These are phyloP conservation scores for Austrofundulus limnaeus DNA, from an alignment of 2,113 vertebrate genomes.

Conservation along the genomic window DNA sequence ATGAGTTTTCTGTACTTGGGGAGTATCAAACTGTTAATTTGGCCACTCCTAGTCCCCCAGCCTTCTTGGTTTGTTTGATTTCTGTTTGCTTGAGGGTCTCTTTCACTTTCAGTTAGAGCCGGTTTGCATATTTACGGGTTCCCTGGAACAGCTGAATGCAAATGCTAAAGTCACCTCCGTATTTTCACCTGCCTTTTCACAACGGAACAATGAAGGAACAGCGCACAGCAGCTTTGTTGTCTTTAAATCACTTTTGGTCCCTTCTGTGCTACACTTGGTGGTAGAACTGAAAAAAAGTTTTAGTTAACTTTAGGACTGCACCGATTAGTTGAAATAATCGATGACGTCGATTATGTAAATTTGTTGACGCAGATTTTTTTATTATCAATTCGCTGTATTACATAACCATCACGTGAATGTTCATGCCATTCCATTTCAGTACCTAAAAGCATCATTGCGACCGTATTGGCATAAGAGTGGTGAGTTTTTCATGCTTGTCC, in stretches of 20 bases:
- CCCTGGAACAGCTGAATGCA: neutral
- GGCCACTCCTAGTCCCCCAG: neutral
- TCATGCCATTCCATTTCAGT: too few relatives aligned
- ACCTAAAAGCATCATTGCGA: too few relatives aligned
- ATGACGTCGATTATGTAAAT: too few relatives aligned
- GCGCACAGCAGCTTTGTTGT: neutral
- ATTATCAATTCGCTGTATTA: too few relatives aligned
- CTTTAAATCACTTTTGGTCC: neutral
- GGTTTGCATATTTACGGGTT: too few relatives aligned
- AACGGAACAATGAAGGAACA: too few relatives aligned
- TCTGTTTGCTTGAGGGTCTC: neutral
- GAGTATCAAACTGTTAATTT: neutral
- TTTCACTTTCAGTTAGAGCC: neutral
- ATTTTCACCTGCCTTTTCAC: neutral
- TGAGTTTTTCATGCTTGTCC: too few relatives aligned
- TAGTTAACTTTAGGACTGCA: slow-evolving; percentile 25
- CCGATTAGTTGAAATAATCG: too few relatives aligned
- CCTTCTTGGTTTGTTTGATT: neutral
- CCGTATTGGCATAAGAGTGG: too few relatives aligned
- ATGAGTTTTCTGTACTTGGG: neutral
- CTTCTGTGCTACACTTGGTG: neutral
- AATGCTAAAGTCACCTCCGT: neutral
- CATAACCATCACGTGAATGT: too few relatives aligned
- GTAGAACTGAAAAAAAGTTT: neutral
- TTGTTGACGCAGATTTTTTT: too few relatives aligned